phyloP scores from a whole-genome alignment of 2,113 vertebrate genomes.

The Crocuta crocuta region DNA sequence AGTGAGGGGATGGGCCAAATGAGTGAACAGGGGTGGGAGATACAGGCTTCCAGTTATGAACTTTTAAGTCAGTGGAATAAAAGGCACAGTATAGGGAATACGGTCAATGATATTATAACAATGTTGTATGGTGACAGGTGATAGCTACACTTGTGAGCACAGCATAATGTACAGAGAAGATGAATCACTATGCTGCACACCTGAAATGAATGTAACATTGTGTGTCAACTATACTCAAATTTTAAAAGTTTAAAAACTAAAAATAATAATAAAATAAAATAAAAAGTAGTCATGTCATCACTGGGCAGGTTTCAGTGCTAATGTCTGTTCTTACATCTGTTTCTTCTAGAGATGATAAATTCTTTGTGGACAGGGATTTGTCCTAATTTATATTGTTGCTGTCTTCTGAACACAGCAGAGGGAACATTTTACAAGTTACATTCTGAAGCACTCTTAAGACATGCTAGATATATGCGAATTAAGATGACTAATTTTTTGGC shows the following conservation, averaged over 20 bases:
- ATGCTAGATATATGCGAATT: not conserved
- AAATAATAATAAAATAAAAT: not conserved
- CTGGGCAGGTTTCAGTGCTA: rapidly evolving
- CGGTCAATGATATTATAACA: not conserved
- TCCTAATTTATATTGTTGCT: not conserved
- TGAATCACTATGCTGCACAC: not conserved
- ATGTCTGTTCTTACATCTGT: not conserved
- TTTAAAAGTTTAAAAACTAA: not conserved
- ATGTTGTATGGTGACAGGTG: not conserved
- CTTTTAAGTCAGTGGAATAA: not conserved
- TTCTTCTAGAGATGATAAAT: not conserved
- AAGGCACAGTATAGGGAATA: not conserved
- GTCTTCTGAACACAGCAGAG: not conserved
- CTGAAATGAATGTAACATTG: not conserved
- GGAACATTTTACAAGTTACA: not conserved
- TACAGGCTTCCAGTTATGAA: not conserved
- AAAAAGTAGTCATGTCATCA: not conserved
- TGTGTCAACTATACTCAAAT: not conserved
- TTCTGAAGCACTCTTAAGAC: not conserved
- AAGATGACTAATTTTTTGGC: not conserved
- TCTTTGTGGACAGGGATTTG: not conserved
- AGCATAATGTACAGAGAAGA: not conserved
- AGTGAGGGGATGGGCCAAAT: not conserved
- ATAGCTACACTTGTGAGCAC: not conserved
- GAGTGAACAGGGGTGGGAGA: not conserved